Conservation (phyloP, 2,888 invertebrate genomes). For the Pachycephus smyrnensis region DNA sequence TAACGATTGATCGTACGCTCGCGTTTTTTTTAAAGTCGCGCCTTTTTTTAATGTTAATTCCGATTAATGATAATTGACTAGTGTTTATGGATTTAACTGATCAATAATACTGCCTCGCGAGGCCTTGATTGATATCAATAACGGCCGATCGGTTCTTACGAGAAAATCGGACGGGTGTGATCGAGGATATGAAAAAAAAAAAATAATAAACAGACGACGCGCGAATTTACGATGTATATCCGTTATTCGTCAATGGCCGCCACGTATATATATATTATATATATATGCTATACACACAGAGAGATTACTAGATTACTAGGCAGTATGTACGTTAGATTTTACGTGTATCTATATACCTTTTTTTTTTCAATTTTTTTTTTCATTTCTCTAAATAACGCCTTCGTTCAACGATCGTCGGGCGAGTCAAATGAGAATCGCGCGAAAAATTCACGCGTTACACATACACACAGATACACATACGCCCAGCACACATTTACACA, state of each 20-base stretch:
- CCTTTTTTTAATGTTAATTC: neutral
- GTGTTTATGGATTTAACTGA: constrained; percentile 36
- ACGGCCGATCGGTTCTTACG: constrained; percentile 31
- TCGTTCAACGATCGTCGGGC: neutral
- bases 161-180: too few species aligned
- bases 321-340: constrained; percentile 27
- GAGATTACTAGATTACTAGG: constrained; percentile 63
- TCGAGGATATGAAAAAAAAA: too few species aligned
- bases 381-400: constrained; percentile 16
- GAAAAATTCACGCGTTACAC: too few species aligned
- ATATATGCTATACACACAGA: constrained; percentile 14
- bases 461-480: too few species aligned
- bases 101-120: constrained; percentile 62
- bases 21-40: too few species aligned
- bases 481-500: too few species aligned
- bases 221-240: too few species aligned
- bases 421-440: too few species aligned
- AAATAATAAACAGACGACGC: too few species aligned
- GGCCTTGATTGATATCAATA: constrained; percentile 60
- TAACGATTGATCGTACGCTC: too few species aligned
- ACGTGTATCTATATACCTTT: constrained; percentile 1
- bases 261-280: constrained; percentile 40
- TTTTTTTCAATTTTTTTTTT: neutral
- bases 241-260: constrained; percentile 38
- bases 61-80: constrained; percentile 40